Conservation (phyloP, 2,113 vertebrate genomes). For the Tautogolabrus adspersus region DNA sequence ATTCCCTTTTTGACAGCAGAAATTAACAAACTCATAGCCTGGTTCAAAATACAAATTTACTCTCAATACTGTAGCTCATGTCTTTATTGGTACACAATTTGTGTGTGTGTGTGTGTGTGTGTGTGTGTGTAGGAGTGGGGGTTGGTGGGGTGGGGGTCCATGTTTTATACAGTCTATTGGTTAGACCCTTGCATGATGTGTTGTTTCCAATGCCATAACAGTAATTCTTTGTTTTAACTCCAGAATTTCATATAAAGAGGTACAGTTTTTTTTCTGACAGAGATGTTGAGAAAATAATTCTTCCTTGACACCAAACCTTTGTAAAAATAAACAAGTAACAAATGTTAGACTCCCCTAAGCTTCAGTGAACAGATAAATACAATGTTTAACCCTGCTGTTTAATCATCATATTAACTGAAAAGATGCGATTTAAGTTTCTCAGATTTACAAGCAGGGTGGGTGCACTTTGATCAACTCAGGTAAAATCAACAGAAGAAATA, state of each 20-base stretch:
- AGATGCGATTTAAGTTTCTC: conserved; percentile 15
- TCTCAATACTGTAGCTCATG: no score
- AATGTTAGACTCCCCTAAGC: neutral
- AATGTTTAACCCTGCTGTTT: conserved; percentile 34
- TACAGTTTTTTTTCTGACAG: neutral
- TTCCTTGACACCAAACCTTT: conserved; percentile 12
- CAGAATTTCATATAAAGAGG: no score
- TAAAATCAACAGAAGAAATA: conserved; percentile 16
- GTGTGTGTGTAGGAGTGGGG: no score
- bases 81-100: no score
- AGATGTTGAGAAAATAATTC: neutral
- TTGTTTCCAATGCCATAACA: no score
- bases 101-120: no score
- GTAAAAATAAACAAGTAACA: neutral
- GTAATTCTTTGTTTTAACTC: neutral
- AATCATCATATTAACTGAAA: conserved; percentile 50
- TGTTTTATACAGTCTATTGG: no score
- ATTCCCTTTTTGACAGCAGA: no score
- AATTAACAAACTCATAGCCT: no score
- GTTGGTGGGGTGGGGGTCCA: no score
- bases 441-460: neutral
- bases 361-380: conserved; percentile 4
- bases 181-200: no score
- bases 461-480: conserved; percentile 2
- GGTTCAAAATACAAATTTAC: no score